These are phyloP conservation scores for Xanthia togata DNA, from an alignment of 2,888 invertebrate species.

Conservation along the genomic window DNA sequence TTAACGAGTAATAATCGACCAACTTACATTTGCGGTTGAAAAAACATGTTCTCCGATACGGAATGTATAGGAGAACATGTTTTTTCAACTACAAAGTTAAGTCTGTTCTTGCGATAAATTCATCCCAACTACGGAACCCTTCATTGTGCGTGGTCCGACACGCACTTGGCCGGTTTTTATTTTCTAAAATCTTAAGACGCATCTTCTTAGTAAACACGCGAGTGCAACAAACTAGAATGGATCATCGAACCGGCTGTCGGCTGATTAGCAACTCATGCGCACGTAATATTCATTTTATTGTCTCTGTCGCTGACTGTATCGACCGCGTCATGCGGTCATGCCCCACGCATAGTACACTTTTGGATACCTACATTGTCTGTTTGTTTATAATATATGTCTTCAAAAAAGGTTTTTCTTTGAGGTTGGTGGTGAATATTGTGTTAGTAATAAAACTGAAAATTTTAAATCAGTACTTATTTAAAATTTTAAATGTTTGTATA, in stretches of 20 bases:
- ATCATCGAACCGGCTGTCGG: slow-evolving; percentile 58
- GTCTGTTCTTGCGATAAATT: no score
- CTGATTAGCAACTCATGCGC: slow-evolving; percentile 55
- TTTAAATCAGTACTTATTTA: background rate
- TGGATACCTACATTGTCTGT: slow-evolving; percentile 18
- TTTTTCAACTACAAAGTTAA: no score
- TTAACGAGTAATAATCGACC: no score
- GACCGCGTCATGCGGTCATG: slow-evolving; percentile 65
- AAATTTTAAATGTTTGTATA: background rate
- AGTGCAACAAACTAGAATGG: slow-evolving; percentile 60
- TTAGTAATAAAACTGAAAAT: background rate
- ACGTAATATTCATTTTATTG: slow-evolving; percentile 57
- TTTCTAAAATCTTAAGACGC: slow-evolving; percentile 3
- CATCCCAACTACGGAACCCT: no score
- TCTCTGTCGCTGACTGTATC: slow-evolving; percentile 51
- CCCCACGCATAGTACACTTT: slow-evolving; percentile 54
- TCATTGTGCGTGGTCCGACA: no score
- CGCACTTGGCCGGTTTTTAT: no score
- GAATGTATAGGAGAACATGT: no score
- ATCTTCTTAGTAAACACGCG: slow-evolving; percentile 40
- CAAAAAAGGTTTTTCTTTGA: background rate
- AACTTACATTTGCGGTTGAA: no score
- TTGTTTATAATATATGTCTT: slow-evolving; percentile 7
- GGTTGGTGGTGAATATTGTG: slow-evolving; percentile 13
- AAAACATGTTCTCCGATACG: no score